A percentile compares a stretch with the other conserved stretches of the same genome.
These are phyloP conservation scores for Anoura caudifer DNA, from an alignment of 2,113 vertebrate genomes.

Conservation along the genomic window DNA sequence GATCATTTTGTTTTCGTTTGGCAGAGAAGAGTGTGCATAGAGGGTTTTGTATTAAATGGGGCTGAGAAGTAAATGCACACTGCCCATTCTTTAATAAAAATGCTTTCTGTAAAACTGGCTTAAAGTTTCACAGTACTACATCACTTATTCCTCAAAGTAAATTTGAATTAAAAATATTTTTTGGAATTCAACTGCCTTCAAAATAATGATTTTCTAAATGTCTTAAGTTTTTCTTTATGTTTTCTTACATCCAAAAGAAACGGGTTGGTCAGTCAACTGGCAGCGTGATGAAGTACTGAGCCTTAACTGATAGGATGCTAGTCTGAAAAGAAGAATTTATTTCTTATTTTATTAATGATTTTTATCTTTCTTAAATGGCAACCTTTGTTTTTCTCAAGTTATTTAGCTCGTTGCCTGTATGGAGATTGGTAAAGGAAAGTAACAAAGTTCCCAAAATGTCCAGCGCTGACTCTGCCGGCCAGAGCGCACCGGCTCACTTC, in stretches of 20 bases:
- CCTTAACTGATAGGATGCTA: not conserved
- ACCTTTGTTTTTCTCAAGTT: not conserved
- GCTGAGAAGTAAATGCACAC: not conserved
- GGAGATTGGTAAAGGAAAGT: not conserved
- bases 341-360: not conserved
- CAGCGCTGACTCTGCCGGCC: not conserved
- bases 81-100: not conserved
- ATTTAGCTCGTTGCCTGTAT: not conserved
- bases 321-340: not conserved
- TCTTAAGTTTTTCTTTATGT: not conserved
- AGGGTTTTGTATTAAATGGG: not conserved
- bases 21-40: not conserved
- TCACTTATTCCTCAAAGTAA: constrained; percentile 39
- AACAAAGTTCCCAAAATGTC: not conserved
- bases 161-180: not conserved
- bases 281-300: not conserved
- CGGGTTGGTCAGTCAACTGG: not conserved
- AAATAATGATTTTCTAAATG: not conserved
- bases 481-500: not conserved
- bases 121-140: constrained; percentile 12
- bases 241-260: not conserved
- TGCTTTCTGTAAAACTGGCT: not conserved
- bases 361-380: not conserved
- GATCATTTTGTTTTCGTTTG: not conserved
- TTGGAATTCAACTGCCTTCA: not conserved